Conservation (phyloP, 2,797 vertebrate genomes). For the Chromis chromis region DNA sequence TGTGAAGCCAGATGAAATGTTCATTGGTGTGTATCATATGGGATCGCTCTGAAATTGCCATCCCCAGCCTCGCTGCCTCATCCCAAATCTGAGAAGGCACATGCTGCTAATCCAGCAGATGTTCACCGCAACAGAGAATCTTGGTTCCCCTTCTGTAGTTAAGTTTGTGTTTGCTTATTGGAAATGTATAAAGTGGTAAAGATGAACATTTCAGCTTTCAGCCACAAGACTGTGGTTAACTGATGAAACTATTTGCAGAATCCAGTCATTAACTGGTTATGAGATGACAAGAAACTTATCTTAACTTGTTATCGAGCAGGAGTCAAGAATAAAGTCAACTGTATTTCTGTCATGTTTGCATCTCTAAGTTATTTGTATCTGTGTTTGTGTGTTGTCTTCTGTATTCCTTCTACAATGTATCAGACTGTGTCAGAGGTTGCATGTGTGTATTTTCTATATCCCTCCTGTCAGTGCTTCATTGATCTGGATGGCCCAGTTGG, state of each 20-base stretch:
- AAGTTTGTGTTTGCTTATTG: slow-evolving; percentile 18
- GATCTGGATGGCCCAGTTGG: slow-evolving; percentile 72
- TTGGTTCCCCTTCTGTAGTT: slow-evolving; percentile 16
- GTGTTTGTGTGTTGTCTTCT: slow-evolving; percentile 4
- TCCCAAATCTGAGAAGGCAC: slow-evolving; percentile 16
- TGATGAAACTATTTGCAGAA: slow-evolving; percentile 32
- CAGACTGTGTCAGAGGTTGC: slow-evolving; percentile 26
- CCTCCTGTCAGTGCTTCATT: slow-evolving; percentile 57
- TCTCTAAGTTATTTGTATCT: slow-evolving; percentile 2
- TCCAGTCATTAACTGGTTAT: slow-evolving; percentile 39
- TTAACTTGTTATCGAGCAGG: slow-evolving; percentile 14
- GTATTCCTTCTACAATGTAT: background rate
- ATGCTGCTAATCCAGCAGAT: background rate
- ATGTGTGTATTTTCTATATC: slow-evolving; percentile 39
- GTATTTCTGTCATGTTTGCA: background rate
- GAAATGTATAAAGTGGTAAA: slow-evolving; percentile 4
- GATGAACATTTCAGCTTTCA: background rate
- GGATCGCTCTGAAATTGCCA: slow-evolving; percentile 30
- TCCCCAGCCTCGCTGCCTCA: slow-evolving; percentile 17
- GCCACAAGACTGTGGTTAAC: slow-evolving; percentile 7
- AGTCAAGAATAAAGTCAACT: slow-evolving; percentile 32
- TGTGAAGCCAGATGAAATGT: slow-evolving; percentile 17
- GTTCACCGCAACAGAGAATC: background rate
- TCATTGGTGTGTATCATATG: slow-evolving; percentile 21
- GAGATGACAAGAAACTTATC: slow-evolving; percentile 32